A percentile compares a stretch with the other conserved stretches of the same genome.
Conservation (phyloP, 2,113 vertebrate species). For the Podocnemis expansa region DNA sequence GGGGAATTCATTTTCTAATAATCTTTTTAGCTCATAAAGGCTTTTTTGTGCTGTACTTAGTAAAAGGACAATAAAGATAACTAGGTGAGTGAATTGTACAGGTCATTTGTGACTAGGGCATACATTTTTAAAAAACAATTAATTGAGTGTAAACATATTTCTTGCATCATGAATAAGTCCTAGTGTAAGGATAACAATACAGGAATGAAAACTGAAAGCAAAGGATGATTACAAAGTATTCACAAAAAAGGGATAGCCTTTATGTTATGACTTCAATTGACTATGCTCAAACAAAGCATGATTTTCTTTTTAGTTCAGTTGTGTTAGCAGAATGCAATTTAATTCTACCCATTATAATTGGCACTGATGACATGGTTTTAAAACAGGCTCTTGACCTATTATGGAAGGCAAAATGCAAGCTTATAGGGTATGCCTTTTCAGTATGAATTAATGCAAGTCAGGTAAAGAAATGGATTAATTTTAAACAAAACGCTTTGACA, state of each 20-base stretch:
- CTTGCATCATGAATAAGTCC: background rate
- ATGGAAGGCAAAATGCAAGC: background rate
- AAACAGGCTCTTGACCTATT: conserved; percentile 46
- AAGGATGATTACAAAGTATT: background rate
- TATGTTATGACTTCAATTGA: background rate
- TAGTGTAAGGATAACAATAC: background rate
- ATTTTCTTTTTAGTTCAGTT: conserved; percentile 51
- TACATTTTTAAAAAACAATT: conserved; percentile 7
- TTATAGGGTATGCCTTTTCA: background rate
- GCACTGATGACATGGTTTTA: conserved; percentile 52
- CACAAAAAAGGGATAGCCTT: background rate
- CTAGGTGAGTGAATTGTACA: conserved; percentile 21
- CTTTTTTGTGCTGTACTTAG: conserved; percentile 52
- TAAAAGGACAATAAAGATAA: background rate
- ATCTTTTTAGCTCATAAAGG: conserved; percentile 61
- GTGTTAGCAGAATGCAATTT: conserved; percentile 39
- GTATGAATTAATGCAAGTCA: background rate
- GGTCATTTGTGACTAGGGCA: conserved; percentile 8
- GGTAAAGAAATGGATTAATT: background rate
- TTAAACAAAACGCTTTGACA: background rate
- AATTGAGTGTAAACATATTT: background rate
- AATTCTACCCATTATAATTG: conserved; percentile 35
- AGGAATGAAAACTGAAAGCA: background rate
- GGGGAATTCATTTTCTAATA: conserved; percentile 75
- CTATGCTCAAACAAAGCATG: conserved; percentile 40